Conservation (phyloP, 2,113 vertebrate genomes). For the Poecile atricapillus region DNA sequence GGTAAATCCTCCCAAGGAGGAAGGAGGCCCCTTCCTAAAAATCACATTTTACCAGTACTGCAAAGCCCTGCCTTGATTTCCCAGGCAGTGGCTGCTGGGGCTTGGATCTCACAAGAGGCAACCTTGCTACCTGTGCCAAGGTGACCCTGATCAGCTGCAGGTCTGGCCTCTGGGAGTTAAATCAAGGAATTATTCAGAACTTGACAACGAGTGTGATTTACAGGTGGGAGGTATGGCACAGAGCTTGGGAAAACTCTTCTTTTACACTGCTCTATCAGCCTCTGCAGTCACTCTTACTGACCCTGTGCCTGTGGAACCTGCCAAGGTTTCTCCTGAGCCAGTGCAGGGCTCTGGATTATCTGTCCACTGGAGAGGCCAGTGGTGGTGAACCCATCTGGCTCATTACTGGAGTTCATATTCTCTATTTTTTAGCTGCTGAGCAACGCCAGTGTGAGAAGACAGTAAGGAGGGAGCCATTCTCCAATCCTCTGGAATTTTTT, state of each 20-base stretch:
- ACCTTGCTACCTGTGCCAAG: background rate
- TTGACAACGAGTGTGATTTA: background rate
- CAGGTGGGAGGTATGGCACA: background rate
- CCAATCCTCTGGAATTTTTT: background rate
- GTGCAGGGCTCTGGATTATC: background rate
- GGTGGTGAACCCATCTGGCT: background rate
- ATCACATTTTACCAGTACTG: accelerated
- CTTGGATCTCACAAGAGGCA: background rate
- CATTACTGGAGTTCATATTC: background rate
- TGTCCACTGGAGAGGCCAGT: accelerated
- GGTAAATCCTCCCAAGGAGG: background rate
- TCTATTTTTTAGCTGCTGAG: background rate
- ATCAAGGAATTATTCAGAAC: background rate
- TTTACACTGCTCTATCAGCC: accelerated
- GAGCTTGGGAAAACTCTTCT: background rate
- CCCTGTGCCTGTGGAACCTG: background rate
- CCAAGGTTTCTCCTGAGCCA: background rate
- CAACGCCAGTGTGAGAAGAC: background rate
- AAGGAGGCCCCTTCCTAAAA: background rate
- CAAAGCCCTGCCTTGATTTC: background rate
- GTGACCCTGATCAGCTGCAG: background rate
- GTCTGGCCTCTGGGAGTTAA: background rate
- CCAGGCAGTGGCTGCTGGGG: background rate
- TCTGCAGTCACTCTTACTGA: background rate
- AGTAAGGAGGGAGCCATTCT: background rate